Percentiles rank a stretch among this genome's conserved stretches.
Conservation (phyloP, 2,888 invertebrate species). For the Anodontia alba region DNA sequence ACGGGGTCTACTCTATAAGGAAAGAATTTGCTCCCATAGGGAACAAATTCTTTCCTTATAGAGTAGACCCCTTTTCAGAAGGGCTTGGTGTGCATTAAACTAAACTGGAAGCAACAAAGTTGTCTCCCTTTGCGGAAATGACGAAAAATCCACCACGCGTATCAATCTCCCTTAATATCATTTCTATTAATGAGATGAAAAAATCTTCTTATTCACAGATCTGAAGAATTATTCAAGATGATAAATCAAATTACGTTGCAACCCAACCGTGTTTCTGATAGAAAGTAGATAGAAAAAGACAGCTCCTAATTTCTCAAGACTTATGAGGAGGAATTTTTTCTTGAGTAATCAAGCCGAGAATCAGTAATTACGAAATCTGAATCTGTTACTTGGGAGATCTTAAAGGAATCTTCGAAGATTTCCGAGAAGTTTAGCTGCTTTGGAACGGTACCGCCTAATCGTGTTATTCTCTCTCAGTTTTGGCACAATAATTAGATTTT, state of each 20-base stretch:
- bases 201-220: not conserved
- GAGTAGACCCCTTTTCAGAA: too few relatives aligned
- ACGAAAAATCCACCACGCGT: too few relatives aligned
- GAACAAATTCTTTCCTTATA: too few relatives aligned
- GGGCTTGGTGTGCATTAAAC: too few relatives aligned
- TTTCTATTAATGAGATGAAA: not conserved
- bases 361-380: slow-evolving; percentile 16
- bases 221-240: slow-evolving; percentile 2
- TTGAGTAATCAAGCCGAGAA: not conserved
- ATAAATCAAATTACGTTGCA: slow-evolving; percentile 11
- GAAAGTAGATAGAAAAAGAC: slow-evolving; percentile 13
- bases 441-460: not conserved
- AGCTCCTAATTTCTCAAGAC: slow-evolving; percentile 12
- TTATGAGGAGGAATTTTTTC: not conserved
- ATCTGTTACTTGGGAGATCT: not conserved
- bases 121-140: too few relatives aligned
- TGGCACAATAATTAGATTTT: not conserved
- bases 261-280: not conserved
- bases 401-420: slow-evolving; percentile 4
- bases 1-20: too few relatives aligned
- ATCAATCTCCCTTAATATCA: not conserved
- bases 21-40: too few relatives aligned
- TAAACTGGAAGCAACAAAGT: too few relatives aligned
- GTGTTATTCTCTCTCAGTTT: not conserved
- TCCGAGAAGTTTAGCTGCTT: not conserved